Evolutionary conservation across 2,888 invertebrate genomes (phyloP), one percentile per base, ranked within the genome.

Genomic region (Rugalucina vietnamica): DNA sequence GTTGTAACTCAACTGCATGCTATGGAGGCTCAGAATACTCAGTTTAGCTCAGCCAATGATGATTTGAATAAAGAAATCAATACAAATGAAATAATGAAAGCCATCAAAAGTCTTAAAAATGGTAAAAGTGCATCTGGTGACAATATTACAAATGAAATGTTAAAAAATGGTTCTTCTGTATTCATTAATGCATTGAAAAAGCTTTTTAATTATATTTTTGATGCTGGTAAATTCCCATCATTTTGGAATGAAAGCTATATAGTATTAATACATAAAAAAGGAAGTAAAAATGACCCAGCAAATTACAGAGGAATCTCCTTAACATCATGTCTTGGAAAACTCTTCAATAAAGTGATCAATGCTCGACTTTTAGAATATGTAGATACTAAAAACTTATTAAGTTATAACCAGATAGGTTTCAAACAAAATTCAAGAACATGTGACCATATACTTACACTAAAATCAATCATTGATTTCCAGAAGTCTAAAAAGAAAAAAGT

Each of bases 361-460:
- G 24, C 21, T 2, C 43, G 69, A 32, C 32, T 73, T n/a, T 49
- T 49, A 37, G 70, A 60, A 1, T 82, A 74, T 37, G 36, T 78
- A 2, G 8, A 37, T 3, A 69, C 32, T 2, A 82, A 24, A 60
- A 60, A 10, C 24, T n/a, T 81, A 4, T 50, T 72, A 24, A 24
- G 50, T 74, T 50, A 77, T 24, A 74, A 70, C 43, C 77, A 82
- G n/a, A 77, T 74, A 37, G 82, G 82, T 21, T 82, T 82, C 37
- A 50, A 34, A 34, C 18, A 78, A 71, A 78, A 70, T 24, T 57
- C 71, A 1, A 65, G 78, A 27, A 79, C 82, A 0, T 54, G 71
- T n/a, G 82, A 82, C 18, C 78, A 82, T 32, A 74, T 82, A 1
- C 73, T 74, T 29, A 69, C 65, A 14, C 18, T 82, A 27, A 78